A percentile compares a stretch with the other conserved stretches of the same genome.
Conservation (phyloP, 2,797 vertebrate species). For the Sciurus carolinensis region DNA sequence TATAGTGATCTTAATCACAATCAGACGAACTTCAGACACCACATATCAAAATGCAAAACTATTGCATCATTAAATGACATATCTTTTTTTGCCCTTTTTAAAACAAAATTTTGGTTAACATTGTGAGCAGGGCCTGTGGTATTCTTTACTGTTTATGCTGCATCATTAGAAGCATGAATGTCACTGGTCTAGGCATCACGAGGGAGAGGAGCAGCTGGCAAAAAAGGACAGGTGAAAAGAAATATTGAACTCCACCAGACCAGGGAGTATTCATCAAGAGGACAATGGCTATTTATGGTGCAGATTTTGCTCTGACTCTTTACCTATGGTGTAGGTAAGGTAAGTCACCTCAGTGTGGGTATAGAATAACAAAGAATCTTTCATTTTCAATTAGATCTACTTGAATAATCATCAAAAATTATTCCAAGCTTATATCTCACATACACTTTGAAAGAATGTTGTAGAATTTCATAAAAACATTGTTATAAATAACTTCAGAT, state of each 20-base stretch:
- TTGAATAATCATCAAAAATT: not conserved
- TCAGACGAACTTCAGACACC: not conserved
- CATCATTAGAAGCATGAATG: constrained; percentile 66
- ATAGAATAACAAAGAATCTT: not conserved
- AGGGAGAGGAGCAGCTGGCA: constrained; percentile 59
- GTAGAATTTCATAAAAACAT: not conserved
- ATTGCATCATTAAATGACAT: not conserved
- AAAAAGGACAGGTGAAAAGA: constrained; percentile 77
- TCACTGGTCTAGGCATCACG: constrained; percentile 25
- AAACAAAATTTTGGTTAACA: not conserved
- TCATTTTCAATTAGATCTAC: not conserved
- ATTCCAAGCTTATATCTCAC: not conserved
- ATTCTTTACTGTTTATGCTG: constrained; percentile 37
- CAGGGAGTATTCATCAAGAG: constrained; percentile 40
- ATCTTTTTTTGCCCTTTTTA: not conserved
- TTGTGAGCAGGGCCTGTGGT: not conserved
- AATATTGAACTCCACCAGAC: constrained; percentile 74
- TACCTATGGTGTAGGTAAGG: not conserved
- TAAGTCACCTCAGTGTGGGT: not conserved
- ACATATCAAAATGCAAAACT: not conserved
- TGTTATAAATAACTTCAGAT: constrained; percentile 7
- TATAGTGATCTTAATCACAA: not conserved
- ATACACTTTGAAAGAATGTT: not conserved
- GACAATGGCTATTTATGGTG: constrained; percentile 74
- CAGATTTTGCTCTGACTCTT: constrained; percentile 49